Evolutionary conservation across 2,797 vertebrate genomes (phyloP), one percentile per base, ranked within the genome.

Genomic region (Hydrocynus forskahlii): DNA sequence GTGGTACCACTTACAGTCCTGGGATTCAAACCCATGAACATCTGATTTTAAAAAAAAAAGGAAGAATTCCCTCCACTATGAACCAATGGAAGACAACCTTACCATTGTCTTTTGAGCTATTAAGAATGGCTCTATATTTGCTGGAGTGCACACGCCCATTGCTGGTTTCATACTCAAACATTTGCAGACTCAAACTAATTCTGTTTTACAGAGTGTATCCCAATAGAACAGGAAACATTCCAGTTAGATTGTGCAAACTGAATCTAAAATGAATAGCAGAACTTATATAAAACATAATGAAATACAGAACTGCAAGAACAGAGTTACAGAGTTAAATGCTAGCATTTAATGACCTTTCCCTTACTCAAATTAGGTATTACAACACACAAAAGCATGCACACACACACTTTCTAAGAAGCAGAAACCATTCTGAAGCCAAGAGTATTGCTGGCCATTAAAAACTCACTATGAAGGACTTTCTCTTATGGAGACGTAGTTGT

Each of bases 381-480:
- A 60, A 75, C 4, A 79, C 66, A 82, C 74, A 70, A 29, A 87
- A 72, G n/a, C 82, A 89, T 86, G 63, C 83, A 86, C 88, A 85
- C 25, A 87, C 84, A 82, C 82, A 60, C 70, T 60, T 70, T 81
- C 69, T 29, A 63, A 60, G 57, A 79, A 76, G 76, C 70, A 70
- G 68, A 75, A 76, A 83, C 84, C 86, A 78, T 60, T 64, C 83
- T 79, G 79, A 91, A 66, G 79, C 43, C 86, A 75, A 80, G 85
- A 48, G 7, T 45, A 77, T 69, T 54, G 16, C 19, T 77, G 84
- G 74, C 66, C 90, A 88, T 89, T 87, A 87, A 89, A 80, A 91
- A 94, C 93, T 93, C 93, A 94, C 94, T 94, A 92, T 70, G 89
- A 93, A 89, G 88, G 92, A 93, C 93, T 92, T 87, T 92, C 92